A percentile compares a stretch with the other conserved stretches of the same genome.
Evolutionary conservation across 2,113 vertebrate genomes (phyloP).

Genomic region (Centropus unirufus): DNA sequence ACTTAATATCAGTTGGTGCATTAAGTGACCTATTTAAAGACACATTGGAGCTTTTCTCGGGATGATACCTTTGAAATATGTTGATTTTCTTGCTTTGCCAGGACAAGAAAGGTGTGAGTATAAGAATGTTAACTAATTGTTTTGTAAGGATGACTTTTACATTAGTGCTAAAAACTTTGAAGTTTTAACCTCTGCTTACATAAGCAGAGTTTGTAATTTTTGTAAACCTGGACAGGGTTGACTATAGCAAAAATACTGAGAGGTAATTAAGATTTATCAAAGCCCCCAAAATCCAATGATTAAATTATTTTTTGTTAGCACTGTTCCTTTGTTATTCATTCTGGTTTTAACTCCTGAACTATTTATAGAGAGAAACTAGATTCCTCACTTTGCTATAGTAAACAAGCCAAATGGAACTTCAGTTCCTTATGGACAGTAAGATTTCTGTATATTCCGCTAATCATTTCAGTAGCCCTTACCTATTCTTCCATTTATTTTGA

Average conservation of each 20-base stretch:
- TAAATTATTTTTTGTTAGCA: neutral
- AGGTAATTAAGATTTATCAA: neutral
- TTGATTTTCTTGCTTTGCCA: neutral
- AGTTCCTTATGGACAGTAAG: rapidly evolving
- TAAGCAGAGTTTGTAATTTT: neutral
- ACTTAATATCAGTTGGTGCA: neutral
- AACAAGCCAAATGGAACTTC: neutral
- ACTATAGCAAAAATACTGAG: neutral
- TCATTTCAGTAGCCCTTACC: neutral
- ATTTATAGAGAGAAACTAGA: neutral
- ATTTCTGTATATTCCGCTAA: neutral
- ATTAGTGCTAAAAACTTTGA: neutral
- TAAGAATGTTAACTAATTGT: neutral
- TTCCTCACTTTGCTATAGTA: neutral
- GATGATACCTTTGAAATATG: neutral
- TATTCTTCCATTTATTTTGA: neutral
- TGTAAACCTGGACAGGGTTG: neutral
- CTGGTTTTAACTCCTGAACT: neutral
- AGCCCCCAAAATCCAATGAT: neutral
- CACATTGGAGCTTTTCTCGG: neutral
- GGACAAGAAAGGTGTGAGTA: neutral
- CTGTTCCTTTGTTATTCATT: neutral
- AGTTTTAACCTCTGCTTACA: neutral
- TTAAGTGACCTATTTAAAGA: neutral
- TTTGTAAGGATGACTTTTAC: neutral